phyloP scores from a whole-genome alignment of 1,140 invertebrate species.

The Neodiprion lecontei region DNA sequence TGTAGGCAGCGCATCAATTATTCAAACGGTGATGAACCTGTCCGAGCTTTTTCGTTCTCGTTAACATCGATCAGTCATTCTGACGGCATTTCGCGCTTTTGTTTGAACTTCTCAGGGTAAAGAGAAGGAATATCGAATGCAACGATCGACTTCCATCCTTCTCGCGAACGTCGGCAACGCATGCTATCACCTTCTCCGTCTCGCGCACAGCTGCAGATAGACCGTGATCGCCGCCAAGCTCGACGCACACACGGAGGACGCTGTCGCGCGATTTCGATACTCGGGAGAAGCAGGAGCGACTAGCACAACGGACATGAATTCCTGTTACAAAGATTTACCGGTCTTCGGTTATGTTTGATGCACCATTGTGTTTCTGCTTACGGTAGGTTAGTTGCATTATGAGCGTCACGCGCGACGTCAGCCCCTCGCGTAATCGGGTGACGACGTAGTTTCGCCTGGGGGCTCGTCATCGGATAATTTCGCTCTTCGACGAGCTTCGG shows the following conservation, averaged over 20 bases:
- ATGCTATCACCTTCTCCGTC: not conserved
- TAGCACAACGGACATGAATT: slow-evolving; percentile 38
- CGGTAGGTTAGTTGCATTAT: slow-evolving; percentile 60
- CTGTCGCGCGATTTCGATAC: not conserved
- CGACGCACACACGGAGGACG: not conserved
- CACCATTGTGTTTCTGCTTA: slow-evolving; percentile 58
- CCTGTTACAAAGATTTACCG: slow-evolving; percentile 58
- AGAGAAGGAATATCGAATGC: too few species aligned
- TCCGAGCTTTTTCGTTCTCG: too few species aligned
- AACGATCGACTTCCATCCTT: too few species aligned
- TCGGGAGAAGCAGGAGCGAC: slow-evolving; percentile 18
- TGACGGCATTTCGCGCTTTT: too few species aligned
- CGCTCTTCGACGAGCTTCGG: too few species aligned
- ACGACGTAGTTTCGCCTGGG: not conserved
- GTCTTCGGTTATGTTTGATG: slow-evolving; percentile 62
- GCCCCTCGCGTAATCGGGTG: not conserved
- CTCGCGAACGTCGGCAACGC: too few species aligned
- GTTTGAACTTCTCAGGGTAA: too few species aligned
- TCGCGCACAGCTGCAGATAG: not conserved
- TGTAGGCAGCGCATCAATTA: too few species aligned
- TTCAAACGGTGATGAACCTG: too few species aligned
- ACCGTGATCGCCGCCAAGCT: not conserved
- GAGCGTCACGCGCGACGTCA: slow-evolving; percentile 26
- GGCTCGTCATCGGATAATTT: not conserved
- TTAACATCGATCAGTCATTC: too few species aligned